Evolutionary conservation across 2,888 invertebrate species (phyloP).

Genomic region (Acanthacorydalis orientalis): DNA sequence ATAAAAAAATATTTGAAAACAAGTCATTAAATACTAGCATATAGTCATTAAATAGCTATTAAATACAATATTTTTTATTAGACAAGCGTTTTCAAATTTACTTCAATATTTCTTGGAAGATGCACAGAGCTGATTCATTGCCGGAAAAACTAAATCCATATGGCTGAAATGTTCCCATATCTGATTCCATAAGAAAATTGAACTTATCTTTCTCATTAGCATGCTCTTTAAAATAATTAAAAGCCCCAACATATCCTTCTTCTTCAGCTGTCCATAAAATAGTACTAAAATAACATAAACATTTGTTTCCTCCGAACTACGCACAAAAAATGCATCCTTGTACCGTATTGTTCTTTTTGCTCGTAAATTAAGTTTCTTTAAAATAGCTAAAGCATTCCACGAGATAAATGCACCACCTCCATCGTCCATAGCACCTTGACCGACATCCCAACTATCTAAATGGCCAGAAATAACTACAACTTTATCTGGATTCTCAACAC

Average conservation of each 20-base stretch:
- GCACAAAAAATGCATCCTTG: too few species aligned
- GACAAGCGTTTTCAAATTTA: slow-evolving; percentile 14
- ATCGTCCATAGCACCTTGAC: slow-evolving; percentile 77
- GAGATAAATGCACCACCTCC: slow-evolving; percentile 67
- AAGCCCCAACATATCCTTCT: slow-evolving; percentile 48
- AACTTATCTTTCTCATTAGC: background rate
- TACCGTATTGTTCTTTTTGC: slow-evolving; percentile 55
- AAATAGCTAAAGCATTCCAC: slow-evolving; percentile 51
- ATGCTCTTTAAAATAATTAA: slow-evolving; percentile 31
- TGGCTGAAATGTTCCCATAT: slow-evolving; percentile 64
- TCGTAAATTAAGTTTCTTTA: slow-evolving; percentile 42
- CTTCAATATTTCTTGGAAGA: slow-evolving; percentile 50
- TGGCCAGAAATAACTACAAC: slow-evolving; percentile 68
- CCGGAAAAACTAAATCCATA: slow-evolving; percentile 51
- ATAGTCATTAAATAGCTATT: too few species aligned
- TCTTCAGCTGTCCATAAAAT: slow-evolving; percentile 76
- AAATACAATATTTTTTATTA: background rate
- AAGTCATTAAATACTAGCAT: too few species aligned
- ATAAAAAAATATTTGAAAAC: too few species aligned
- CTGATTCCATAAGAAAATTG: slow-evolving; percentile 68
- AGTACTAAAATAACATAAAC: slow-evolving; percentile 24
- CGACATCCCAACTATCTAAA: slow-evolving; percentile 78
- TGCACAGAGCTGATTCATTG: slow-evolving; percentile 39
- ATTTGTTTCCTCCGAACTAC: too few species aligned
- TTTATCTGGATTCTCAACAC: slow-evolving; percentile 28